Conservation (phyloP, 2,797 vertebrate species). For the Sebastes miniatus region DNA sequence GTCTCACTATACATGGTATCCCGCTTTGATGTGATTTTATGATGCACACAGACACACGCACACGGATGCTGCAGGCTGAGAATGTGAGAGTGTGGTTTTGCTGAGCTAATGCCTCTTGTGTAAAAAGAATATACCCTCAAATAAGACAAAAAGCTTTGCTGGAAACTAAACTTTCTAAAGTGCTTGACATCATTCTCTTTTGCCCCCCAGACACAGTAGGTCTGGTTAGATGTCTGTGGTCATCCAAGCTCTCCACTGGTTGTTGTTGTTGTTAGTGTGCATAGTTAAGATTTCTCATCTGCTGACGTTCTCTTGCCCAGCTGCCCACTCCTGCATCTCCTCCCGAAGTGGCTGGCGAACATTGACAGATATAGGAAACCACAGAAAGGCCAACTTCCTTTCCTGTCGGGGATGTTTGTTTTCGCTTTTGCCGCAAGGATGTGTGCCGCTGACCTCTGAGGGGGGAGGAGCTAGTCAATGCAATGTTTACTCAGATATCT, state of each 20-base stretch:
- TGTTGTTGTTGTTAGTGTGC: conserved; percentile 30
- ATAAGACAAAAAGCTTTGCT: neutral
- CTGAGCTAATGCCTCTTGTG: conserved; percentile 16
- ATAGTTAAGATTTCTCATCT: conserved; percentile 50
- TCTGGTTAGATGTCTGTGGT: conserved; percentile 25
- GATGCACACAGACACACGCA: neutral
- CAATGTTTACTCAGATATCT: conserved; percentile 7
- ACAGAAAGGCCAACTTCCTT: conserved; percentile 41
- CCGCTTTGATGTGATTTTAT: conserved; percentile 23
- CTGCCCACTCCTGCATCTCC: conserved; percentile 49
- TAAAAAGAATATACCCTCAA: neutral
- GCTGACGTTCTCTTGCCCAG: conserved; percentile 37
- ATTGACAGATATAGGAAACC: conserved; percentile 45
- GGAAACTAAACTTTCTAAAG: neutral
- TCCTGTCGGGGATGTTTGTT: conserved; percentile 14
- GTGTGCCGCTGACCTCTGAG: conserved; percentile 7
- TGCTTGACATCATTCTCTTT: neutral
- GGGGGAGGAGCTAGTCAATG: neutral
- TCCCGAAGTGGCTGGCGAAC: conserved; percentile 20
- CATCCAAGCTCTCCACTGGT: conserved; percentile 1
- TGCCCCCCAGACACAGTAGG: neutral
- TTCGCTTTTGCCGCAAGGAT: neutral
- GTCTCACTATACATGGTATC: neutral
- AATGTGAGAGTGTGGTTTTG: conserved; percentile 16
- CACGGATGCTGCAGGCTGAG: conserved; percentile 1